phyloP scores from a whole-genome alignment of 2,888 invertebrate species.

The Aricia artaxerxes region DNA sequence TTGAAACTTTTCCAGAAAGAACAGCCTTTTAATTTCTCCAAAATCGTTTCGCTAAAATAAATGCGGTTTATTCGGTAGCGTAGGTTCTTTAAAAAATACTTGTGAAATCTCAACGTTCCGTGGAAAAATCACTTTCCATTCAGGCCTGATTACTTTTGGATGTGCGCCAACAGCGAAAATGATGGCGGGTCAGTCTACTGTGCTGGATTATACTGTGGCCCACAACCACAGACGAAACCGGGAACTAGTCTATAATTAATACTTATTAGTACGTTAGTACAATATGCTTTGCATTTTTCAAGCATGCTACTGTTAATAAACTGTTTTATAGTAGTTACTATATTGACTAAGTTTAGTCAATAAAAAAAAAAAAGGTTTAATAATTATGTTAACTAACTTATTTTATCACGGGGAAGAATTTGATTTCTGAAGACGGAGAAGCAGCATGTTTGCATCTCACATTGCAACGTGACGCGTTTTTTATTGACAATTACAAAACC shows the following conservation, averaged over 20 bases:
- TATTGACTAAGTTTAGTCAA: too few relatives aligned
- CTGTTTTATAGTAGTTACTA: too few relatives aligned
- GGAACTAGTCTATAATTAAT: neutral
- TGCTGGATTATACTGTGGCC: slow-evolving; percentile 20
- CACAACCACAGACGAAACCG: neutral
- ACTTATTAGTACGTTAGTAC: too few relatives aligned
- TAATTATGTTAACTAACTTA: too few relatives aligned
- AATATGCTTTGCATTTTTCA: too few relatives aligned
- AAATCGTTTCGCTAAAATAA: neutral
- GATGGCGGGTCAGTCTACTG: slow-evolving; percentile 39
- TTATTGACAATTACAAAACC: too few relatives aligned
- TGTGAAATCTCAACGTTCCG: slow-evolving; percentile 36
- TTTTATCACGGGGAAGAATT: too few relatives aligned
- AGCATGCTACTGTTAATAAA: too few relatives aligned
- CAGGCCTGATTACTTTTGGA: slow-evolving; percentile 41
- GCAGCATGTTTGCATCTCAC: too few relatives aligned
- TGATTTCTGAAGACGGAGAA: too few relatives aligned
- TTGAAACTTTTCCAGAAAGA: neutral
- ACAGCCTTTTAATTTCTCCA: neutral
- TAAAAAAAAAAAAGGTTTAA: too few relatives aligned
- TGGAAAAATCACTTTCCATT: slow-evolving; percentile 42
- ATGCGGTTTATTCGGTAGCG: neutral
- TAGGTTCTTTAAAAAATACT: slow-evolving; percentile 23
- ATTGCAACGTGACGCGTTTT: too few relatives aligned
- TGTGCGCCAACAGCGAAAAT: slow-evolving; percentile 38